Percentiles rank a stretch among this genome's conserved stretches.
Conservation (phyloP, 2,113 vertebrate species). For the Anser cygnoides region DNA sequence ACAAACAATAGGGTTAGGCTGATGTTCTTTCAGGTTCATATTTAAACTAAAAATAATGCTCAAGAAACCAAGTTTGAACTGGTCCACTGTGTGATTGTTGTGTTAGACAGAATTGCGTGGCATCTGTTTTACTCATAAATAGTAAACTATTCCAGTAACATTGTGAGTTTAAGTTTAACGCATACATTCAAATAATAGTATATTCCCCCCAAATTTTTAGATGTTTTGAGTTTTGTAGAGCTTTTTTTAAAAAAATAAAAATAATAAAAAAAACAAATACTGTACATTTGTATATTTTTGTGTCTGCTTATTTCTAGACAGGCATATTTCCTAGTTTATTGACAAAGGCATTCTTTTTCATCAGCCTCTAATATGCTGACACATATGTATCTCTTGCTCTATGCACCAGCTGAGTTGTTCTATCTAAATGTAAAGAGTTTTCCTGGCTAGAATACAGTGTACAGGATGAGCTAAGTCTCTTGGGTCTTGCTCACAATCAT, state of each 20-base stretch:
- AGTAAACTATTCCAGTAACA: background rate
- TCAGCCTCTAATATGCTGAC: conserved; percentile 58
- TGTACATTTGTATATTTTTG: background rate
- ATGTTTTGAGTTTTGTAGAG: background rate
- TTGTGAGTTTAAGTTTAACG: background rate
- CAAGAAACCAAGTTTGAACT: background rate
- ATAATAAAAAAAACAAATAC: background rate
- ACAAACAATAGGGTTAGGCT: background rate
- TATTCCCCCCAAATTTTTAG: background rate
- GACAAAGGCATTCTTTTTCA: conserved; percentile 57
- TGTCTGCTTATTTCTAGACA: conserved; percentile 41
- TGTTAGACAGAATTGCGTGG: background rate
- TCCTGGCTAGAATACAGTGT: conserved; percentile 70
- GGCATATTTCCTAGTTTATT: conserved; percentile 41
- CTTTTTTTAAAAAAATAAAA: background rate
- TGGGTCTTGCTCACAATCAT: conserved; percentile 73
- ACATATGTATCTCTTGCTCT: conserved; percentile 24
- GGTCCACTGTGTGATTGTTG: background rate
- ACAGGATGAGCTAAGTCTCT: conserved; percentile 59
- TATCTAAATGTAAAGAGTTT: conserved; percentile 59
- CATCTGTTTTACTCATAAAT: background rate
- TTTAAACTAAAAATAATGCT: background rate
- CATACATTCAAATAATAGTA: accelerated
- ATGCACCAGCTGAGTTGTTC: conserved; percentile 49
- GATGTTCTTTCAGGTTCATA: background rate